These are phyloP conservation scores for Lasioglossum vierecki DNA, from an alignment of 2,888 invertebrate genomes.

Conservation along the genomic window DNA sequence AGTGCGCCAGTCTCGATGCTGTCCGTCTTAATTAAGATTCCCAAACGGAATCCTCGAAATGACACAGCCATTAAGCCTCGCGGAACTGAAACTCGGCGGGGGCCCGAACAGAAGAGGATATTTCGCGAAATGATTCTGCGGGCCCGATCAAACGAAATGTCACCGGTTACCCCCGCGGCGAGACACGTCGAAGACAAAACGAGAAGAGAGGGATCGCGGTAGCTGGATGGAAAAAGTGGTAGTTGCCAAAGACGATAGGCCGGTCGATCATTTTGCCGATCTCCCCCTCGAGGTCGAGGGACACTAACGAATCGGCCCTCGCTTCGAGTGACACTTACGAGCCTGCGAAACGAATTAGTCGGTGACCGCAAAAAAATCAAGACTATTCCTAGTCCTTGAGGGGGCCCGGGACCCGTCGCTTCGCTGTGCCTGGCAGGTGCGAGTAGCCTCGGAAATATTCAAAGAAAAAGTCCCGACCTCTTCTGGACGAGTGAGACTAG, in stretches of 20 bases:
- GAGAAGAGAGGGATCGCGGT: slow-evolving; percentile 59
- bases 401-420: slow-evolving; percentile 51
- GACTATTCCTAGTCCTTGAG: slow-evolving; percentile 76
- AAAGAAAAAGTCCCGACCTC: slow-evolving; percentile 62
- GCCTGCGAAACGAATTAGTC: slow-evolving; percentile 77
- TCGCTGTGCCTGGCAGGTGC: slow-evolving; percentile 71
- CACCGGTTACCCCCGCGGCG: slow-evolving; percentile 41
- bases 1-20: slow-evolving; percentile 2
- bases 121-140: slow-evolving; percentile 46
- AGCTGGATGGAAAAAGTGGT: slow-evolving; percentile 66
- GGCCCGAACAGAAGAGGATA: slow-evolving; percentile 12
- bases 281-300: slow-evolving; percentile 35
- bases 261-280: slow-evolving; percentile 60
- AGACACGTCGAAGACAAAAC: slow-evolving; percentile 29
- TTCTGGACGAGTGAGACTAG: slow-evolving; percentile 40
- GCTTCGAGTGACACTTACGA: slow-evolving; percentile 74
- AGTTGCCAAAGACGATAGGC: slow-evolving; percentile 63
- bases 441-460: slow-evolving; percentile 64
- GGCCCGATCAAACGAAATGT: slow-evolving; percentile 46
- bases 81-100: slow-evolving; percentile 31
- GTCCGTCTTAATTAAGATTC: slow-evolving; percentile 49
- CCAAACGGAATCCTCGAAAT: slow-evolving; percentile 17
- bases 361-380: slow-evolving; percentile 65
- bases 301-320: slow-evolving; percentile 58
- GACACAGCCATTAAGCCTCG: slow-evolving; percentile 41